Conservation (phyloP, 1,140 invertebrate species). For the Carposina sasakii region DNA sequence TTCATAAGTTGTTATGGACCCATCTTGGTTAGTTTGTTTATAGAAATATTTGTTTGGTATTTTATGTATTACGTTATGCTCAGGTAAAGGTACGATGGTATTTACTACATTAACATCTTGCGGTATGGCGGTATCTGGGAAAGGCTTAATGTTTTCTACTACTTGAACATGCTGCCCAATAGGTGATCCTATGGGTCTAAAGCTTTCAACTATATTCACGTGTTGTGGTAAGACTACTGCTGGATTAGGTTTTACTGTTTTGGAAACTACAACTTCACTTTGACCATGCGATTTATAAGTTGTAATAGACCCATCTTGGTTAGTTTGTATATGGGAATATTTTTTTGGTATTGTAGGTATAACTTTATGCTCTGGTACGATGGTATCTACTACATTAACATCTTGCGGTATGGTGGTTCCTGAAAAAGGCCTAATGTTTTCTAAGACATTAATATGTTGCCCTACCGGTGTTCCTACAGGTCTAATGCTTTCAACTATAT, state of each 20-base stretch:
- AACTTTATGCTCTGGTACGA: not conserved
- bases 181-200: not conserved
- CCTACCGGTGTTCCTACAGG: not conserved
- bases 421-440: not conserved
- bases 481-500: slow-evolving; percentile 19
- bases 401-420: not conserved
- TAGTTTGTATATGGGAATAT: slow-evolving; percentile 14
- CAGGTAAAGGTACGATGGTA: not conserved
- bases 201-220: not conserved
- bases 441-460: not conserved
- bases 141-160: not conserved
- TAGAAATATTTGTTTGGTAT: slow-evolving; percentile 7
- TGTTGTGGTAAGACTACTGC: not conserved
- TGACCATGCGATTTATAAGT: not conserved
- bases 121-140: not conserved
- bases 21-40: slow-evolving; percentile 14
- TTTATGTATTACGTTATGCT: not conserved
- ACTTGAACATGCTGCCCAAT: no score
- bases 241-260: not conserved
- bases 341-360: not conserved
- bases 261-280: not conserved
- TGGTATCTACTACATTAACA: not conserved
- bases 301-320: not conserved
- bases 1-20: slow-evolving; percentile 6
- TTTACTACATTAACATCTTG: not conserved